phyloP scores from a whole-genome alignment of 92 coral and sea anemone genomes.

The Galaxea fascicularis region DNA sequence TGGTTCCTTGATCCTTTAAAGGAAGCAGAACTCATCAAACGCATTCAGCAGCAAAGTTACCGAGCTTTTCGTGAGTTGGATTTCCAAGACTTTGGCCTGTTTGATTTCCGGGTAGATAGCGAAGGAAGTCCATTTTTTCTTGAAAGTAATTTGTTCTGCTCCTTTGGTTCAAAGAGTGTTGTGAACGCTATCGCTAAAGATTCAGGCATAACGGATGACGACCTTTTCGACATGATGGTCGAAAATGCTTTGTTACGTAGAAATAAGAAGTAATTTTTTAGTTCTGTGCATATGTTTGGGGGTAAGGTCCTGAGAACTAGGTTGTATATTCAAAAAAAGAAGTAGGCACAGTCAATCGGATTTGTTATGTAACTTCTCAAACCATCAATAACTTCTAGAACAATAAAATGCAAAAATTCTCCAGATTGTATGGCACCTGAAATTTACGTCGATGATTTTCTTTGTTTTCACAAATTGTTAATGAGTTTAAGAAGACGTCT shows the following conservation, averaged over 20 bases:
- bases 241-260: slow-evolving; percentile 18
- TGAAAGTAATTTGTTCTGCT: slow-evolving; percentile 33
- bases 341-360: no score
- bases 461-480: no score
- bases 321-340: no score
- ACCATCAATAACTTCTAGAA: no score
- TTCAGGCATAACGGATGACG: slow-evolving; percentile 17
- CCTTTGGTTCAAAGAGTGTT: slow-evolving; percentile 14
- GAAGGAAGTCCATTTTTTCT: slow-evolving; percentile 27
- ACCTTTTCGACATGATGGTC: slow-evolving; percentile 26
- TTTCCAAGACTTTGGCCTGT: slow-evolving; percentile 11
- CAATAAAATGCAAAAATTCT: no score
- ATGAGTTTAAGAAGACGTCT: no score
- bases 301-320: no score
- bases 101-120: slow-evolving; percentile 36
- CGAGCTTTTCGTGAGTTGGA: slow-evolving; percentile 20
- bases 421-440: no score
- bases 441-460: no score
- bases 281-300: no score
- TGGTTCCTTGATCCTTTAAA: slow-evolving; percentile 30
- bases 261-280: neutral
- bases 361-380: no score
- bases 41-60: slow-evolving; percentile 19
- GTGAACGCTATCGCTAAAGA: neutral
- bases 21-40: slow-evolving; percentile 17